Evolutionary conservation across 2,888 invertebrate genomes (phyloP).

Genomic region (Oscheius sp.): DNA sequence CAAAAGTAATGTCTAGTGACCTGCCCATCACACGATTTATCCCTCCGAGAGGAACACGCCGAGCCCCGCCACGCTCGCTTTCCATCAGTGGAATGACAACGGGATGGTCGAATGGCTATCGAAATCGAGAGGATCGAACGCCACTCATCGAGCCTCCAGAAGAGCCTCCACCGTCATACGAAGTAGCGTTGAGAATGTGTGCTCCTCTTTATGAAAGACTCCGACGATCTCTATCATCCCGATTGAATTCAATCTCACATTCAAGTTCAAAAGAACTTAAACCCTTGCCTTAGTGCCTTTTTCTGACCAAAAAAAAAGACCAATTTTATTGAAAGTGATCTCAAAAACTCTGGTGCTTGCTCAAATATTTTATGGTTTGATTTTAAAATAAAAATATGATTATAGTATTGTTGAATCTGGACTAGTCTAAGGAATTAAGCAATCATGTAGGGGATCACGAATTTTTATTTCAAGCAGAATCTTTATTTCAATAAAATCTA

Average conservation of each 20-base stretch:
- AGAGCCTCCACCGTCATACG: conserved; percentile 66
- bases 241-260: conserved; percentile 55
- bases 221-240: conserved; percentile 50
- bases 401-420: too few species aligned
- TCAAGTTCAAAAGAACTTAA: conserved; percentile 61
- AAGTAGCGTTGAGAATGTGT: conserved; percentile 74
- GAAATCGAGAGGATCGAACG: conserved; percentile 24
- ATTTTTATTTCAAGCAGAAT: too few species aligned
- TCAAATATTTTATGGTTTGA: too few species aligned
- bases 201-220: conserved; percentile 69
- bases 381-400: too few species aligned
- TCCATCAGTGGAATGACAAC: conserved; percentile 45
- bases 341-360: conserved; percentile 10
- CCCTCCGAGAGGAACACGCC: conserved; percentile 17
- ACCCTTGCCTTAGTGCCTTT: conserved; percentile 31
- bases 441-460: too few species aligned
- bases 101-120: conserved; percentile 45
- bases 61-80: conserved; percentile 34
- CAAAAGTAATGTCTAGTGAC: too few species aligned
- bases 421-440: too few species aligned
- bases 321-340: conserved; percentile 6
- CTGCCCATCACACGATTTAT: conserved; percentile 6
- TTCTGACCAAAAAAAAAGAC: conserved; percentile 16
- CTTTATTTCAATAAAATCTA: too few species aligned
- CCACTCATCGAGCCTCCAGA: conserved; percentile 42